These are phyloP conservation scores for Macrostomum cliftonense DNA, from an alignment of 2,888 invertebrate species.

Conservation along the genomic window DNA sequence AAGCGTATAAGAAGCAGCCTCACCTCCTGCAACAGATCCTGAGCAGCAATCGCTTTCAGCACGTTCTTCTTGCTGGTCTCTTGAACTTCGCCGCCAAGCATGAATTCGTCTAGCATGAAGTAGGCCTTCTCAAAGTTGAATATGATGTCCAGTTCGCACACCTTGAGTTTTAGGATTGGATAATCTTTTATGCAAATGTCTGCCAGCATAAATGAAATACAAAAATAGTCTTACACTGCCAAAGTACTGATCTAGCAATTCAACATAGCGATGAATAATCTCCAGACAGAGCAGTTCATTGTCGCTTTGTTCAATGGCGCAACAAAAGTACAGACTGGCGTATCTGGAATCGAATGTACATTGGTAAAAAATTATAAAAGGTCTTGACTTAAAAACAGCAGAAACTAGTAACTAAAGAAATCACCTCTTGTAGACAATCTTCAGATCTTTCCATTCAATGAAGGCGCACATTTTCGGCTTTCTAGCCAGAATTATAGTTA, in stretches of 20 bases:
- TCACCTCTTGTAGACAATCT: constrained; percentile 93
- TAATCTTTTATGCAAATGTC: too few relatives aligned
- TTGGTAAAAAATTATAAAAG: too few relatives aligned
- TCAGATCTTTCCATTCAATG: constrained; percentile 92
- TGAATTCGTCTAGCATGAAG: constrained; percentile 80
- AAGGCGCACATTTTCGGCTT: constrained; percentile 97
- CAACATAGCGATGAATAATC: constrained; percentile 93
- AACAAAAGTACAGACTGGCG: constrained; percentile 95
- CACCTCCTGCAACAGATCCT: constrained; percentile 96
- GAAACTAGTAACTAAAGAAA: too few relatives aligned
- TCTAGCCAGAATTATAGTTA: constrained; percentile 74
- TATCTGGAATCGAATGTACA: constrained; percentile 47
- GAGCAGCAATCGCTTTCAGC: constrained; percentile 85
- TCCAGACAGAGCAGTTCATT: constrained; percentile 89
- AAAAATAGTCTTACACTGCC: constrained; percentile 76
- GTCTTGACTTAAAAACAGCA: too few relatives aligned
- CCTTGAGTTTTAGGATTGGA: constrained; percentile 39
- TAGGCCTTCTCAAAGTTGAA: constrained; percentile 97
- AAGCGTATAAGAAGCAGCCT: constrained; percentile 34
- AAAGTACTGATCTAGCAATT: constrained; percentile 95
- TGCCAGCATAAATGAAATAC: too few relatives aligned
- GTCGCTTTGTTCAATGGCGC: constrained; percentile 91
- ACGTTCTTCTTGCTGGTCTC: constrained; percentile 96
- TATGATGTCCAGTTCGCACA: constrained; percentile 88
- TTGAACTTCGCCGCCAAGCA: constrained; percentile 86